Conservation (phyloP, 2,113 vertebrate genomes). For the Tenrec ecaudatus region DNA sequence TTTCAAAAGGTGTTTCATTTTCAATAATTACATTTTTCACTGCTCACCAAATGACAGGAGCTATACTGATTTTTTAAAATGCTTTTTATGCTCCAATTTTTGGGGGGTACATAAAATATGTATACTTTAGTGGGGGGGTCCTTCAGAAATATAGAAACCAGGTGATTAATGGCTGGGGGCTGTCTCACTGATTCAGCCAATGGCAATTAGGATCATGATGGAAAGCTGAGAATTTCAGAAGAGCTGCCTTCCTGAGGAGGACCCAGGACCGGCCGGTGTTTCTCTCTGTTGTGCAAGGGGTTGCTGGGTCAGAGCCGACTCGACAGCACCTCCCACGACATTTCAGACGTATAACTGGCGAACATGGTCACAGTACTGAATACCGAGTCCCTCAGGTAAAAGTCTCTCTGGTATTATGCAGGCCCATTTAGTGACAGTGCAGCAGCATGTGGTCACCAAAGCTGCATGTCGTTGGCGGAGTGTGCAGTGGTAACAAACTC, state of each 20-base stretch:
- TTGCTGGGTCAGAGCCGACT: too few relatives aligned
- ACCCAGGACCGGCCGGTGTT: too few relatives aligned
- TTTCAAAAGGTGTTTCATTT: constrained; percentile 34
- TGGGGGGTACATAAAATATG: neutral
- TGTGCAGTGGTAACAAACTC: neutral
- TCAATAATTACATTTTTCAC: constrained; percentile 1
- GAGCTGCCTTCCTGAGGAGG: too few relatives aligned
- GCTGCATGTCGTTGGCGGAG: neutral
- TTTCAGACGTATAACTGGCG: neutral
- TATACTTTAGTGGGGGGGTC: neutral
- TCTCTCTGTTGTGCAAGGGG: too few relatives aligned
- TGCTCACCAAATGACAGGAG: neutral
- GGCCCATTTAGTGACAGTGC: neutral
- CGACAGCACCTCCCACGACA: too few relatives aligned
- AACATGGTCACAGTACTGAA: neutral
- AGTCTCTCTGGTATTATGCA: neutral
- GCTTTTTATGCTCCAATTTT: neutral
- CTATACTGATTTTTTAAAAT: neutral
- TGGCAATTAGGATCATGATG: neutral
- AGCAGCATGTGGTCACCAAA: neutral
- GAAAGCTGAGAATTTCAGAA: neutral
- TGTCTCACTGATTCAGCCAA: neutral
- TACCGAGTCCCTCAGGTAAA: neutral
- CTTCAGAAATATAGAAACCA: neutral
- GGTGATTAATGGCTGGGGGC: neutral